Evolutionary conservation across 2,797 vertebrate species (phyloP), one percentile per base, ranked within the genome.

Genomic region (Cichlasoma orientale): DNA sequence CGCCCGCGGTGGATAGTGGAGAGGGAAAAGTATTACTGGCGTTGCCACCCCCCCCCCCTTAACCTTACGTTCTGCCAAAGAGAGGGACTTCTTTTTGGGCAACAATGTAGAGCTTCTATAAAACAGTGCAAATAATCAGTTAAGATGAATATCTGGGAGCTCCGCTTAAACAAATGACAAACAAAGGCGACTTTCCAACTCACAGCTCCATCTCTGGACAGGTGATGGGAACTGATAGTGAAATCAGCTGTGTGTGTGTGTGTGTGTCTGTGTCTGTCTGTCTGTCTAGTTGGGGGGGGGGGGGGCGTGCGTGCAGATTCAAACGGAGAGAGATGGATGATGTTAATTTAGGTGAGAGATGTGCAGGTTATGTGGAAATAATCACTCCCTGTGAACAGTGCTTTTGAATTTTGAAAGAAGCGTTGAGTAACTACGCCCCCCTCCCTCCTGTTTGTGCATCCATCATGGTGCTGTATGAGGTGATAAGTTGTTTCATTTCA

Each of bases 271-370:
- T 18, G 33, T 36, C 13, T 44, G 41, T 44, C n/a, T n/a, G n/a
- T n/a, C n/a, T 61, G 23, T 41, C 31, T 33, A 7, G 31, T 33
- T 8, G 31, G 31, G 31, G 31, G 31, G 31, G 6, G 31, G 31
- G 31, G 31, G 31, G 75, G 66, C 1, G 56, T 4, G 75, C 1
- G 56, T 1, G 57, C 3, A 13, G 53, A 55, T 38, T 70, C 91
- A 89, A 92, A 85, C 66, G 63, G 85, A 83, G 85, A 74, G 82
- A 94, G 92, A 94, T 94, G 89, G 92, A 94, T 93, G 89, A 74
- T 14, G 86, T 89, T 92, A 86, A 94, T 94, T 94, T 92, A 81
- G 82, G 72, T 88, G 89, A 93, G 85, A 89, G 83, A 90, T 91
- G 90, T 82, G 89, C 74, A 76, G 82, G 88, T 93, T 93, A 93